These are phyloP conservation scores for Phymastichus coffea DNA, from an alignment of 1,140 invertebrate genomes.

Conservation along the genomic window DNA sequence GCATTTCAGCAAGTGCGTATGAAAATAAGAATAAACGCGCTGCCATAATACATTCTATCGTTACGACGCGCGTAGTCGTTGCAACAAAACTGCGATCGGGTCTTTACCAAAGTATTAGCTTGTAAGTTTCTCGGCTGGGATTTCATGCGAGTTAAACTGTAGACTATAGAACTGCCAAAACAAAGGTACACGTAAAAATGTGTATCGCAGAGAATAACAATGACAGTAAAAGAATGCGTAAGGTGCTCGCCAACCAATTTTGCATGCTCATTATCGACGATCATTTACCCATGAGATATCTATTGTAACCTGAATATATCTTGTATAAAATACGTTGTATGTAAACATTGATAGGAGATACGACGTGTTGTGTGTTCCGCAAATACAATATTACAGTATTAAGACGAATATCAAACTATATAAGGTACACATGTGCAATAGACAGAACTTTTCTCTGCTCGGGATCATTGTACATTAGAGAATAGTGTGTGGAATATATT, in stretches of 20 bases:
- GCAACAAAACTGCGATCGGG: slow-evolving; percentile 28
- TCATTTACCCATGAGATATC: slow-evolving; percentile 13
- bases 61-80: slow-evolving; percentile 18
- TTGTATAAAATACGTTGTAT: slow-evolving; percentile 2
- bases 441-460: slow-evolving; percentile 19
- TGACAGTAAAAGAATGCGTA: neutral
- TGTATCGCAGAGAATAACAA: neutral
- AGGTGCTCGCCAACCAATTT: neutral
- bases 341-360: neutral
- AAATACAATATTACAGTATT: too few species aligned
- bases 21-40: too few species aligned
- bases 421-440: slow-evolving; percentile 13
- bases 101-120: slow-evolving; percentile 50
- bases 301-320: slow-evolving; percentile 8
- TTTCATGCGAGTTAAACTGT: neutral
- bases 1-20: too few species aligned
- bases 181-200: neutral
- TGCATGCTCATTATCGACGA: slow-evolving; percentile 20
- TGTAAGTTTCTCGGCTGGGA: slow-evolving; percentile 34
- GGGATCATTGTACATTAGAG: slow-evolving; percentile 34
- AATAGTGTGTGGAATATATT: slow-evolving; percentile 32
- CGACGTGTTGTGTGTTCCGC: neutral
- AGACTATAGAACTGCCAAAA: too few species aligned
- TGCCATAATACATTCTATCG: too few species aligned
- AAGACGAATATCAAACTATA: too few species aligned